A percentile compares a stretch with the other conserved stretches of the same genome.
phyloP scores from a whole-genome alignment of 1,140 invertebrate genomes.

The Neoseiulus cucumeris region DNA sequence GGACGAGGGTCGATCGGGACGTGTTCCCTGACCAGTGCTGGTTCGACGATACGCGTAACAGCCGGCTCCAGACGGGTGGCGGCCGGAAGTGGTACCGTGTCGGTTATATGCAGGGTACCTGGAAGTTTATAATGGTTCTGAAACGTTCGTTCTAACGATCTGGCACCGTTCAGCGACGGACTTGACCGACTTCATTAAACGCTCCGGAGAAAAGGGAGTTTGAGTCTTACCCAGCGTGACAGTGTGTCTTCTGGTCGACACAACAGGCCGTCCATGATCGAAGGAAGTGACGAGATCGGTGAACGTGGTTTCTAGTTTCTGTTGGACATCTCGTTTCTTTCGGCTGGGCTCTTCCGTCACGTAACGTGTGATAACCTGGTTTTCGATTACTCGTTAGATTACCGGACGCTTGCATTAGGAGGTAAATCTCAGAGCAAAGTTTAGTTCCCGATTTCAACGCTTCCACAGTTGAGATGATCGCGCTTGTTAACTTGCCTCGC shows the following conservation, averaged over 20 bases:
- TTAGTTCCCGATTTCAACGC: not conserved
- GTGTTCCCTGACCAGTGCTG: not conserved
- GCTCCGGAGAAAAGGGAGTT: too few relatives aligned
- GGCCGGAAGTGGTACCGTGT: not conserved
- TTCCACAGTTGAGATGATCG: too few relatives aligned
- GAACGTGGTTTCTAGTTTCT: not conserved
- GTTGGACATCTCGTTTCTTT: not conserved
- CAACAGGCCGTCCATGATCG: not conserved
- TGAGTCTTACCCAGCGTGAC: not conserved
- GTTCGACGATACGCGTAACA: not conserved
- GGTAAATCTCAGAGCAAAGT: not conserved
- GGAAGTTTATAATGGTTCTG: too few relatives aligned
- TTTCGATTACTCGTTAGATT: not conserved
- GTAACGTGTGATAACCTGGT: not conserved
- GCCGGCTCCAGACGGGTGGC: not conserved
- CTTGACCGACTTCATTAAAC: too few relatives aligned
- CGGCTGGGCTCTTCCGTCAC: not conserved
- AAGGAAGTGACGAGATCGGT: conserved; percentile 7
- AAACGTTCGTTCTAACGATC: too few relatives aligned
- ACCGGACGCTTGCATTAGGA: not conserved
- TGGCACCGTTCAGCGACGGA: too few relatives aligned
- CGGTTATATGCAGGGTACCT: not conserved
- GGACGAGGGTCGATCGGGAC: not conserved
- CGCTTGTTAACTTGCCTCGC: not conserved
- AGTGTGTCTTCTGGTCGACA: not conserved